Evolutionary conservation across 2,797 vertebrate genomes (phyloP).

Genomic region (Psittacula echo): DNA sequence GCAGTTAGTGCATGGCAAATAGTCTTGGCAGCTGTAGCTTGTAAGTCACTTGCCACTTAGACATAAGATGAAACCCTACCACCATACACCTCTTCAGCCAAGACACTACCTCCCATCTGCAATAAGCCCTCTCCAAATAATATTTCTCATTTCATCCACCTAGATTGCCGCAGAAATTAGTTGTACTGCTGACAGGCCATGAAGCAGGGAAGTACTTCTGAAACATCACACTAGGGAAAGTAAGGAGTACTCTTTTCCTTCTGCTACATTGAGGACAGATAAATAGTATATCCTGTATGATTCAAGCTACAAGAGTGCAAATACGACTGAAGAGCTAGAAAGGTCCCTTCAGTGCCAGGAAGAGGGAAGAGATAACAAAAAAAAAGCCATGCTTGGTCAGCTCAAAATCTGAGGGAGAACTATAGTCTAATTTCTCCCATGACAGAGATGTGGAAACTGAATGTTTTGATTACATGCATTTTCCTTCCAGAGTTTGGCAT

Average conservation of each 20-base stretch:
- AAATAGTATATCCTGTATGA: not conserved
- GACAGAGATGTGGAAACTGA: not conserved
- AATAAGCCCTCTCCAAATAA: not conserved
- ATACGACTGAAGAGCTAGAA: not conserved
- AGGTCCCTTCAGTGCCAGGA: not conserved
- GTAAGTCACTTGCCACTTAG: not conserved
- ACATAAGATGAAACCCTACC: not conserved
- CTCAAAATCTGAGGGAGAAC: not conserved
- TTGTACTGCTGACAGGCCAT: not conserved
- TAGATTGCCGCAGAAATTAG: not conserved
- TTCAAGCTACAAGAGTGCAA: not conserved
- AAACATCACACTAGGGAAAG: not conserved
- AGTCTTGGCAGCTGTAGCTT: not conserved
- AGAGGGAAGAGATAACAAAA: not conserved
- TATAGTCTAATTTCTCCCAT: not conserved
- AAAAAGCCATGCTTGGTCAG: not conserved
- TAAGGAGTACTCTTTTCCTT: not conserved
- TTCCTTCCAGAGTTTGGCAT: not conserved
- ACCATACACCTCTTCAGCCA: not conserved
- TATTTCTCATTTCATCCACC: not conserved
- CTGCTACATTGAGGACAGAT: not conserved
- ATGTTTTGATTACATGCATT: accelerated
- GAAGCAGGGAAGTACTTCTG: not conserved
- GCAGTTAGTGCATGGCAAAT: not conserved
- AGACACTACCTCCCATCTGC: not conserved